Percentiles rank a stretch among this genome's conserved stretches.
Evolutionary conservation across 2,797 vertebrate species (phyloP).

Genomic region (Huso huso): DNA sequence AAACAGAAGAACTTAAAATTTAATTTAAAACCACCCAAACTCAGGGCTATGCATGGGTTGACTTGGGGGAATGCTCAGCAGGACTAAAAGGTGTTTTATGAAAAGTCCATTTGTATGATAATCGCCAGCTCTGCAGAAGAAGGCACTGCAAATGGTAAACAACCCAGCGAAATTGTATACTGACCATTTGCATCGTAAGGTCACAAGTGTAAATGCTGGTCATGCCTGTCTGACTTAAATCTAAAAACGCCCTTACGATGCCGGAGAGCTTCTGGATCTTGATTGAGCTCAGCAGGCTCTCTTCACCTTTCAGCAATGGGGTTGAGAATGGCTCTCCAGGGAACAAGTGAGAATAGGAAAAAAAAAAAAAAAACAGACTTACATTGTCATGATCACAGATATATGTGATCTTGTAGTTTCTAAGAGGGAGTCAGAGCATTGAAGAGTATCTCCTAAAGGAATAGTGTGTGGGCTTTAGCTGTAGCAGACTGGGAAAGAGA

Average conservation of each 20-base stretch:
- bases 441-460: not conserved
- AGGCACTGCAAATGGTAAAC: not conserved
- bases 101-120: slow-evolving; percentile 5
- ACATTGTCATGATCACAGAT: too few species aligned
- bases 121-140: not conserved
- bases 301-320: not conserved
- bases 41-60: too few species aligned
- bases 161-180: not conserved
- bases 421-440: not conserved
- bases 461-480: not conserved
- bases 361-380: not conserved
- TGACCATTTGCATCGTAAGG: not conserved
- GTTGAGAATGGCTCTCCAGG: not conserved
- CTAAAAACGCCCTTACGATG: not conserved
- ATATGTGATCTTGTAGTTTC: not conserved
- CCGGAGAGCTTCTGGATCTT: not conserved
- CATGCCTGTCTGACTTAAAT: not conserved
- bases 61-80: too few species aligned
- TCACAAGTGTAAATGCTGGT: not conserved
- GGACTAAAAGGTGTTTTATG: not conserved
- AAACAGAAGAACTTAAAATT: too few species aligned
- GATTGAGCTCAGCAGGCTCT: not conserved
- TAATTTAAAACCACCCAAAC: too few species aligned
- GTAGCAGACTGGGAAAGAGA: not conserved
- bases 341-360: not conserved